Conservation (phyloP, 2,113 vertebrate genomes). For the Lamprologus tigripictilis region DNA sequence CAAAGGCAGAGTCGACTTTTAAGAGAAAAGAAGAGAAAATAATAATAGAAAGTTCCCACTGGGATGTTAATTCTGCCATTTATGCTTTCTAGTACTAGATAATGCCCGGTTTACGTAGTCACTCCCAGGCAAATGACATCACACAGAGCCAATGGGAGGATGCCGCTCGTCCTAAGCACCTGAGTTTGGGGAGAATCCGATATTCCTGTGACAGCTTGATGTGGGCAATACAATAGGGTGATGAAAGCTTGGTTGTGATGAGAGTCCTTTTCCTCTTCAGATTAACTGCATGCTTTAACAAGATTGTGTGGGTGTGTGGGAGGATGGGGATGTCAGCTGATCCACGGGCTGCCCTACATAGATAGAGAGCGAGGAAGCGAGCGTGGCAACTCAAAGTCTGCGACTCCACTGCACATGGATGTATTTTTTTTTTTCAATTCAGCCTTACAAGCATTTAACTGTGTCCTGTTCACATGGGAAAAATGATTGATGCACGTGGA, state of each 20-base stretch:
- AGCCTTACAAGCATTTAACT: not conserved
- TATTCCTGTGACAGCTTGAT: conserved; percentile 25
- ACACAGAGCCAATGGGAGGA: not conserved
- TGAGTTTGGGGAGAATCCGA: conserved; percentile 23
- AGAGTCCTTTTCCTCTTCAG: conserved; percentile 57
- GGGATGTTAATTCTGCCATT: not conserved
- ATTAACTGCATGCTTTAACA: conserved; percentile 72
- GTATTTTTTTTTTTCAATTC: not conserved
- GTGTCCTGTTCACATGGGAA: not conserved
- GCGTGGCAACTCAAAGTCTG: conserved; percentile 32
- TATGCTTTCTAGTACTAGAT: not conserved
- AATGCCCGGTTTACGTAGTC: not conserved
- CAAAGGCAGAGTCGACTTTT: conserved; percentile 2
- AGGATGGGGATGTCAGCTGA: conserved; percentile 73
- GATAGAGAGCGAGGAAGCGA: conserved; percentile 33
- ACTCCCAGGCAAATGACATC: conserved; percentile 8
- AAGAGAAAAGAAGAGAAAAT: not conserved
- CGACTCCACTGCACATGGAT: conserved; percentile 24
- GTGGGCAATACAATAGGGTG: conserved; percentile 50
- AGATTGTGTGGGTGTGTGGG: conserved; percentile 72
- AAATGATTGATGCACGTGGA: not conserved
- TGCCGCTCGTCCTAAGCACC: not conserved
- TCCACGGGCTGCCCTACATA: conserved; percentile 70
- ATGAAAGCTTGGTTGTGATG: conserved; percentile 60
- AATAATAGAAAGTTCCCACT: not conserved